Base-by-base conservation (phyloP, 2,113 vertebrate species). In the Pluvianellus socialis region DNA sequence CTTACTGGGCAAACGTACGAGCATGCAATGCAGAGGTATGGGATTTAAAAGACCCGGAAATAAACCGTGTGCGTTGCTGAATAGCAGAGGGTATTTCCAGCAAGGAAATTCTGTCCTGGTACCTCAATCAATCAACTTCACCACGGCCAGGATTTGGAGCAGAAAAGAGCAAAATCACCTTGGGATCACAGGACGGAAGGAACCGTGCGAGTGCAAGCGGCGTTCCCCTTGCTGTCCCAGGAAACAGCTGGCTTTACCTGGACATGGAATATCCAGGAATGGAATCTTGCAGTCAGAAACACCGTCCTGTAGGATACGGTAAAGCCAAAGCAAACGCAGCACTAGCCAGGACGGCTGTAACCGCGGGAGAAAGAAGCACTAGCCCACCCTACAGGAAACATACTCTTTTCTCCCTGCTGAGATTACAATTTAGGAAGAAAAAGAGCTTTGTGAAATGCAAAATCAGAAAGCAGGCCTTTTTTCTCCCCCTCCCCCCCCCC, bases 11-110 rank as follows among this genome's bases (percentile, higher is more conserved):
- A 90, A 84, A 86, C 7, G 14, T 0, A 65, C 0, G 3, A 79
- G 50, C 50, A 45, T 1, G 1, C 70, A 47, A 47, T 30, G 30
- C 40, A 45, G 27, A 45, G 1, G 2, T 6, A 63, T 3, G 33
- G 50, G 56, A 75, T 26, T 79, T 52, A 61, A 84, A 89, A 42
- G n/a, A 33, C 18, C 42, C 87, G 65, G 61, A 89, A 89, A 76
- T 50, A 53, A 82, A 45, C 9, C 0, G 4, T 0, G 20, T 14
- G 32, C 4, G 4, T 1, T 80, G 47, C 80, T 4, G 16, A 91
- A 45, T 33, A 88, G 75, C 12, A 0, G 58, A 80, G 45, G 38
- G 56, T 65, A 30, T 71, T 61, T 0, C 1, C 23, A 86, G 59
- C 2, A 5, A 89, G 65, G 71, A 79, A 86, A 76, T 61, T 75